A percentile compares a stretch with the other conserved stretches of the same genome.
Evolutionary conservation across 2,888 invertebrate species (phyloP).

Genomic region (Paralinhomoeus sp.): DNA sequence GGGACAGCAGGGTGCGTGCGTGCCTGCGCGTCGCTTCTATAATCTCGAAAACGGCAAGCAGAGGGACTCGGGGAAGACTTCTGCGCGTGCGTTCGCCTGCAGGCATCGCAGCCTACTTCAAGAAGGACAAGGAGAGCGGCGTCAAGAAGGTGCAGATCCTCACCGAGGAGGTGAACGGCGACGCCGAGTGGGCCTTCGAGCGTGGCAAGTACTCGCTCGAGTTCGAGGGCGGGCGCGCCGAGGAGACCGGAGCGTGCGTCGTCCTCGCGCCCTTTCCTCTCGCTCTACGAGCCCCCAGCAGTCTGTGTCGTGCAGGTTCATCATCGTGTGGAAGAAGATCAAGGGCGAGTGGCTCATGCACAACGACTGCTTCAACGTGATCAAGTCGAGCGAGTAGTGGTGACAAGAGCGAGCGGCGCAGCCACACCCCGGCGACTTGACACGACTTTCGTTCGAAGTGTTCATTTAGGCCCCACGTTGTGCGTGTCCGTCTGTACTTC

Average conservation of each 20-base stretch:
- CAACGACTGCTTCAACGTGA: slow-evolving; percentile 26
- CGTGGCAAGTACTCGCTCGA: slow-evolving; percentile 22
- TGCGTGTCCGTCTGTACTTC: no score
- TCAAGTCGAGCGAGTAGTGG: no score
- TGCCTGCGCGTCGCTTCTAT: no score
- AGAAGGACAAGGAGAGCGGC: slow-evolving; percentile 24
- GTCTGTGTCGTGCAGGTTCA: slow-evolving; percentile 3
- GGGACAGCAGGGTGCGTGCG: slow-evolving; percentile 16
- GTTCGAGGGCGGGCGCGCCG: slow-evolving; percentile 21
- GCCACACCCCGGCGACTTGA: no score
- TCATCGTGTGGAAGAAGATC: slow-evolving; percentile 16
- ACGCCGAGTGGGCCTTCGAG: slow-evolving; percentile 25
- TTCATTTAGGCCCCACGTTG: no score
- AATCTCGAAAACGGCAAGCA: no score
- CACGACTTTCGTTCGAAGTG: no score
- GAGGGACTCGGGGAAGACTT: no score
- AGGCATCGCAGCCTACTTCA: slow-evolving; percentile 24
- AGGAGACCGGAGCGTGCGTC: slow-evolving; percentile 19
- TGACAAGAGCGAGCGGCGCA: no score
- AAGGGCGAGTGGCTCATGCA: slow-evolving; percentile 24
- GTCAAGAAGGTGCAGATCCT: slow-evolving; percentile 20
- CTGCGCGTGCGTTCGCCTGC: no score
- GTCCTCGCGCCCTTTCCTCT: no score
- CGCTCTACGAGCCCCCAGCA: no score
- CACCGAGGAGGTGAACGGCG: slow-evolving; percentile 25